Evolutionary conservation across 1,140 invertebrate species (phyloP).

Genomic region (Sitophilus oryzae): DNA sequence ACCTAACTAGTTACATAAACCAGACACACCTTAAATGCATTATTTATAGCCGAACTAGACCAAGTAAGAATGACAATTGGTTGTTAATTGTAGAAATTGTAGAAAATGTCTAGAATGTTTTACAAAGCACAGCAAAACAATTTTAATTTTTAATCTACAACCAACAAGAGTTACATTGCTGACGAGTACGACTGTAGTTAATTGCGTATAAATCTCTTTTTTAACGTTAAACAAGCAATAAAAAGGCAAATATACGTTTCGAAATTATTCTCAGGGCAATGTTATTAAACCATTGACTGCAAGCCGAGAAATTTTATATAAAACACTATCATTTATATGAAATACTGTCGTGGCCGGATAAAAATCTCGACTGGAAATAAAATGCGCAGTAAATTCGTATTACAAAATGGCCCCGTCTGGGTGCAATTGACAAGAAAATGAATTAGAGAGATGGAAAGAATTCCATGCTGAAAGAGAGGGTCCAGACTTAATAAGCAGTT

Average conservation of each 20-base stretch:
- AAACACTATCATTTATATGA: not conserved
- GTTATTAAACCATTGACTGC: not conserved
- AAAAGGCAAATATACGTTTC: not conserved
- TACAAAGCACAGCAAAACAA: not conserved
- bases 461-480: not conserved
- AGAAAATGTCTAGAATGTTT: not conserved
- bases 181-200: not conserved
- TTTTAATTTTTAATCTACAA: not conserved
- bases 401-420: not conserved
- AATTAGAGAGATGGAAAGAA: not conserved
- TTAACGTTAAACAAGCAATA: not conserved
- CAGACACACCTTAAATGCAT: no score
- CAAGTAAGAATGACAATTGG: no score
- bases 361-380: not conserved
- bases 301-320: not conserved
- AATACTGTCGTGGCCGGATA: not conserved
- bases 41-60: no score
- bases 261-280: not conserved
- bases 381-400: not conserved
- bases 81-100: not conserved
- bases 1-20: no score
- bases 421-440: not conserved
- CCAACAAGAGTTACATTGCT: not conserved
- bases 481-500: not conserved
- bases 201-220: not conserved